phyloP scores from a whole-genome alignment of 2,888 invertebrate species.

The Sarcophaga carnaria region DNA sequence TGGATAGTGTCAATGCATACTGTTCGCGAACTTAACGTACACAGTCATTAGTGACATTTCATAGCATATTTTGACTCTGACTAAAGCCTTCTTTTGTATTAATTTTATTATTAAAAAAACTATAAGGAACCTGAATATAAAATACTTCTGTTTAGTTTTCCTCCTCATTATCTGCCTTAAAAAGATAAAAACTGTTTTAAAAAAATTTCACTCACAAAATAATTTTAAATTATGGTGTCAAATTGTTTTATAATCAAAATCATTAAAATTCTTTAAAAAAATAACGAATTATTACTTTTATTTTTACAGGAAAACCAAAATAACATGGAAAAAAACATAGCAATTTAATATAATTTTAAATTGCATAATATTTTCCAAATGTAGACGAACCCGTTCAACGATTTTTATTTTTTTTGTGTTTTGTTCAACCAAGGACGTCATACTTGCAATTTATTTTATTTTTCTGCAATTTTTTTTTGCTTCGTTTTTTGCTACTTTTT shows the following conservation, averaged over 20 bases:
- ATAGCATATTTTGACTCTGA: too few relatives aligned
- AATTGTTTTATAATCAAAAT: conserved; percentile 35
- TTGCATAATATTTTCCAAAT: conserved; percentile 51
- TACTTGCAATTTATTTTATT: conserved; percentile 21
- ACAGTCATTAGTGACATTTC: too few relatives aligned
- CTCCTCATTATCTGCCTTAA: neutral
- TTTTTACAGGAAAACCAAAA: neutral
- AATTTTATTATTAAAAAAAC: too few relatives aligned
- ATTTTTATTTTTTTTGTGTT: neutral
- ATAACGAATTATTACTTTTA: neutral
- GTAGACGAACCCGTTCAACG: neutral
- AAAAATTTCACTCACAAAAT: neutral
- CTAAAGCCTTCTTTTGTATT: too few relatives aligned
- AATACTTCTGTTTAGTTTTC: too few relatives aligned
- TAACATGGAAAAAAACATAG: conserved; percentile 22
- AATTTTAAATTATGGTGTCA: conserved; percentile 9
- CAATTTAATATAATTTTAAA: conserved; percentile 57
- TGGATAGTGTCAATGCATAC: too few relatives aligned
- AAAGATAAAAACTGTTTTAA: neutral
- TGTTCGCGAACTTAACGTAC: too few relatives aligned
- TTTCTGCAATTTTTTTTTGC: conserved; percentile 1
- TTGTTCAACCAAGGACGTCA: conserved; percentile 61
- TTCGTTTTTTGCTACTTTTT: neutral
- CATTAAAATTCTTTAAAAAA: conserved; percentile 40
- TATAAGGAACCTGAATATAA: too few relatives aligned